Evolutionary conservation across 2,797 vertebrate species (phyloP).

Genomic region (Hephaestus fuliginosus): DNA sequence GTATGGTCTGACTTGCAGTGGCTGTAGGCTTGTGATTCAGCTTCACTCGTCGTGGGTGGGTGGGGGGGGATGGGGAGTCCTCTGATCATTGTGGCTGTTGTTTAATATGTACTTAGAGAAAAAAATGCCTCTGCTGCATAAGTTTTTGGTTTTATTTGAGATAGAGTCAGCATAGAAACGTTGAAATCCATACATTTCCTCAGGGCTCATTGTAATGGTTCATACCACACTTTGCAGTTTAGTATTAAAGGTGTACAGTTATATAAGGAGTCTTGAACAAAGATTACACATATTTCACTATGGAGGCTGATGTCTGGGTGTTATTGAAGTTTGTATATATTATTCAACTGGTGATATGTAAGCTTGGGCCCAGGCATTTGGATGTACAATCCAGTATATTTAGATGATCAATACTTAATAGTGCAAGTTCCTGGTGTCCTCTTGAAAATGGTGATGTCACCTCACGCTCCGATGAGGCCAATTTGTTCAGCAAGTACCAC

Average conservation of each 20-base stretch:
- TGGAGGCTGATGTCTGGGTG: conserved; percentile 46
- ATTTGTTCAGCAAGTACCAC: conserved; percentile 59
- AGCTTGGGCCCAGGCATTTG: conserved; percentile 42
- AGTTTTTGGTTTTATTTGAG: conserved; percentile 65
- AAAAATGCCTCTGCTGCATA: conserved; percentile 65
- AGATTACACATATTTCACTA: conserved; percentile 57
- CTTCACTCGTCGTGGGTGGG: conserved; percentile 74
- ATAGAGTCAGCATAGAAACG: conserved; percentile 52
- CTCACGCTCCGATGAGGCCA: conserved; percentile 65
- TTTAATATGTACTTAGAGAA: conserved; percentile 65
- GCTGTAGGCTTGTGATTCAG: conserved; percentile 76
- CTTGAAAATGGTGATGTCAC: conserved; percentile 73
- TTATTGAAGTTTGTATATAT: conserved; percentile 60
- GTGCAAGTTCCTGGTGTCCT: conserved; percentile 51
- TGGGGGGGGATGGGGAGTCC: conserved; percentile 55
- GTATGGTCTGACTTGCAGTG: conserved; percentile 74
- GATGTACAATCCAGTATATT: conserved; percentile 30
- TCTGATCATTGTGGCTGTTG: conserved; percentile 70
- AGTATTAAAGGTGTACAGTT: conserved; percentile 71
- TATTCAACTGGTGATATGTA: conserved; percentile 41
- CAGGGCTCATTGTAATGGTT: conserved; percentile 77
- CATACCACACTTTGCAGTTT: conserved; percentile 65
- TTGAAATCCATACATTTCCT: conserved; percentile 75
- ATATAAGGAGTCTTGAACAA: conserved; percentile 66
- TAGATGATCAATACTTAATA: conserved; percentile 41